Base-by-base conservation (phyloP, 2,888 invertebrate genomes). In the Stenolophus ochropezus region DNA sequence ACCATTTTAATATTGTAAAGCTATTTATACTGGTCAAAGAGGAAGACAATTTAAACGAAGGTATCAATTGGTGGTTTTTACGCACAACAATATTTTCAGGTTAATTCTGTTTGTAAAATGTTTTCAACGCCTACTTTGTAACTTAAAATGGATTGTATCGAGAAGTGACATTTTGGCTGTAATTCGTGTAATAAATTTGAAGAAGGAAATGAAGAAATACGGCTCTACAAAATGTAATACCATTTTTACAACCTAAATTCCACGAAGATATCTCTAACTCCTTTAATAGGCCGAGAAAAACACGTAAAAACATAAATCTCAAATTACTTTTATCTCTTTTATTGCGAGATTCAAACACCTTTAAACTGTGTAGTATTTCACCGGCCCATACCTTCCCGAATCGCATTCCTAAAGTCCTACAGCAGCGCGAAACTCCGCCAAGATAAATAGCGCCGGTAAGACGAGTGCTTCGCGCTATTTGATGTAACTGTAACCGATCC, bases 401-500 rank as follows among this genome's bases (percentile, higher is more conserved):
- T 61, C 21, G 61, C 61, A 61, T 61, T 61, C 61, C 61, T 21
- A 61, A 61, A 61, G 61, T 61, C 61, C 61, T 61, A n/a, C 61
- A 61, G 61, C 14, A 69, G 33, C 65, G 8, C 11, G 56, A 56
- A 53, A 56, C 61, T 61, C 25, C 61, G 25, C 6, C 23, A 73
- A 47, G 73, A 73, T 73, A 73, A 73, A 73, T 73, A 73, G 73
- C 61, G 61, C 23, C 21, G 73, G 73, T 20, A 49, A 73, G 49
- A 49, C 21, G 49, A 73, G n/a, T 73, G 73, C 47, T 73, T 49
- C 73, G 11, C 73, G 47, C 47, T 73, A 73, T 73, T 73, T 73
- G 73, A 73, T 73, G 49, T 73, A 49, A 73, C 47, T 23, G 73
- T n/a, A 73, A 21, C 47, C 73, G 73, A 73, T 49, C 47, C 73